Evolutionary conservation across 2,113 vertebrate genomes (phyloP).

Genomic region (Austrofundulus limnaeus): DNA sequence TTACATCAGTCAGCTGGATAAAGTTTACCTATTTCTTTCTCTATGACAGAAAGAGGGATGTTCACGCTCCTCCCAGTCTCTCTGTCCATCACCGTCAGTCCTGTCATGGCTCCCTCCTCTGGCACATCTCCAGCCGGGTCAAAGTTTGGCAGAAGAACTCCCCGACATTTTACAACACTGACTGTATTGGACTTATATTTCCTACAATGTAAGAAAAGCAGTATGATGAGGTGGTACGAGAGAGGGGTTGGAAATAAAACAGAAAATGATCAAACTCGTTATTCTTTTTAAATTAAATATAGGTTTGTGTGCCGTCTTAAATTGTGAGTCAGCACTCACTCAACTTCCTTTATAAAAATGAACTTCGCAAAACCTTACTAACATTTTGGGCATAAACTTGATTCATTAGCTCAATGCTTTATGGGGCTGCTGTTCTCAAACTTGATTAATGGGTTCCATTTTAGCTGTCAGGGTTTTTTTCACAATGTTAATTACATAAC

Average conservation of each 20-base stretch:
- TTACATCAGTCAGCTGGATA: neutral
- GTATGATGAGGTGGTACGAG: neutral
- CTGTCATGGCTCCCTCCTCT: slow-evolving; percentile 64
- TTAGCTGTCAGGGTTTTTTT: neutral
- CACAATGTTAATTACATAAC: neutral
- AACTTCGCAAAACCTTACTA: neutral
- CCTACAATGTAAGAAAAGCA: slow-evolving; percentile 16
- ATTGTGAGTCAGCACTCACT: neutral
- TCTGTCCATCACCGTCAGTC: slow-evolving; percentile 62
- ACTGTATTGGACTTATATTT: slow-evolving; percentile 56
- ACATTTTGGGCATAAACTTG: neutral
- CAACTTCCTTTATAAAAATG: neutral
- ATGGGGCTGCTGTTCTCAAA: neutral
- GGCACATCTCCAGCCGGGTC: slow-evolving; percentile 31
- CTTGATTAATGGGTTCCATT: neutral
- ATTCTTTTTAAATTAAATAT: neutral
- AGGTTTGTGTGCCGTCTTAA: neutral
- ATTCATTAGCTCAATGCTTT: neutral
- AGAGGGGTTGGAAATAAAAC: neutral
- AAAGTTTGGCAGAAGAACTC: slow-evolving; percentile 16
- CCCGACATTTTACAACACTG: slow-evolving; percentile 59
- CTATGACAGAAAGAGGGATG: slow-evolving; percentile 47
- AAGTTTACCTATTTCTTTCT: slow-evolving; percentile 46
- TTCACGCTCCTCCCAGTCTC: slow-evolving; percentile 60
- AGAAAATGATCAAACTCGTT: neutral